A percentile compares a stretch with the other conserved stretches of the same genome.
Conservation (phyloP, 2,113 vertebrate genomes). For the Erythrocercus mccallii region DNA sequence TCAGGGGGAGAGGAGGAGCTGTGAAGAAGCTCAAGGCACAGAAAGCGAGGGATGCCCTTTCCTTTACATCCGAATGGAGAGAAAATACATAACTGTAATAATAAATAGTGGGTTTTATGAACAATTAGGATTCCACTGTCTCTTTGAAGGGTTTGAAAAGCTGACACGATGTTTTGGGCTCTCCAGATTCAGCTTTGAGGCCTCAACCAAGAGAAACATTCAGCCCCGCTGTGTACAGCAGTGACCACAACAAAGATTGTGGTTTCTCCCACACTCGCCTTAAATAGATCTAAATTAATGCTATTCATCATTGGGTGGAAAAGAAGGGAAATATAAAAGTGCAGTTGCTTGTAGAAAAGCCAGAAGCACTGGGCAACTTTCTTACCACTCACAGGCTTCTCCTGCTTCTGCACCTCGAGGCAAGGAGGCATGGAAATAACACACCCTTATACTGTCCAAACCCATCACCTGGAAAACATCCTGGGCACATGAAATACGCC, state of each 20-base stretch:
- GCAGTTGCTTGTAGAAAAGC: constrained; percentile 70
- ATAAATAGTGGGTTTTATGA: constrained; percentile 66
- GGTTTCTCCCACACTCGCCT: constrained; percentile 88
- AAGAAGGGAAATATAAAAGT: constrained; percentile 80
- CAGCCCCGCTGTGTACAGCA: constrained; percentile 85
- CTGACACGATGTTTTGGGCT: constrained; percentile 62
- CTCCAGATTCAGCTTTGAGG: constrained; percentile 71
- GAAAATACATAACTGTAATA: constrained; percentile 47
- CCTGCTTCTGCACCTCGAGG: neutral
- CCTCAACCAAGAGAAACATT: constrained; percentile 74
- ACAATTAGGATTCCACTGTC: constrained; percentile 67
- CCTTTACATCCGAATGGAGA: neutral
- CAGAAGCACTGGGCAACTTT: constrained; percentile 70
- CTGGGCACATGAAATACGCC: neutral
- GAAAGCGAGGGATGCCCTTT: neutral
- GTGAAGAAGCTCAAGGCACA: neutral
- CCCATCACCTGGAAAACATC: constrained; percentile 63
- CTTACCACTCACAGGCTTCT: constrained; percentile 50
- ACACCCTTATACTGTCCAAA: neutral
- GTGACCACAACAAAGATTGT: constrained; percentile 93
- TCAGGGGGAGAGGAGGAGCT: neutral
- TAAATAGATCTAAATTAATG: constrained; percentile 91
- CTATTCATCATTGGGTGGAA: constrained; percentile 85
- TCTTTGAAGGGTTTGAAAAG: constrained; percentile 67
- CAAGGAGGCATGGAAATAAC: neutral